These are phyloP conservation scores for Venustoraphidia nigricollis DNA, from an alignment of 2,888 invertebrate species.

Conservation along the genomic window DNA sequence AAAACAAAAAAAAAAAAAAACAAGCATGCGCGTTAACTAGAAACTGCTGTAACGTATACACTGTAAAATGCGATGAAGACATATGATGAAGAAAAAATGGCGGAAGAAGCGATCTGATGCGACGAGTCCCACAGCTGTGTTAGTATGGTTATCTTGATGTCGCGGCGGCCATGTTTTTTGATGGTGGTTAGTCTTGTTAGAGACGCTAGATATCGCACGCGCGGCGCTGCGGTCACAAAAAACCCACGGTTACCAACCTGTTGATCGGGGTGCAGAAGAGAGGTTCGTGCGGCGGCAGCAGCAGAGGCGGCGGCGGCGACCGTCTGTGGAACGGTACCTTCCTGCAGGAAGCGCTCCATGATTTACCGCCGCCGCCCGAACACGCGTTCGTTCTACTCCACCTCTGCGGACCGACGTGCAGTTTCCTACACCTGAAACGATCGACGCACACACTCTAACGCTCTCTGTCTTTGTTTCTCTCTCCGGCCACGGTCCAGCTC, in stretches of 20 bases:
- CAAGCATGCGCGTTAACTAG: no score
- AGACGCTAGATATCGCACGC: slow-evolving; percentile 3
- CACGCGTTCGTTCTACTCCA: slow-evolving; percentile 16
- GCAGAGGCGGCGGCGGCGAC: slow-evolving; percentile 21
- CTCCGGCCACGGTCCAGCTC: no score
- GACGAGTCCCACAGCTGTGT: no score
- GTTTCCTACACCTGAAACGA: slow-evolving; percentile 28
- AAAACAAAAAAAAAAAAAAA: no score
- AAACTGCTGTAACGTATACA: no score
- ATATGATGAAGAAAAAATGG: no score
- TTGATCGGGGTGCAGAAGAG: slow-evolving; percentile 11
- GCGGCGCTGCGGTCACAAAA: neutral
- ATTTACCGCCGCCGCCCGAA: slow-evolving; percentile 14
- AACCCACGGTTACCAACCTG: slow-evolving; percentile 20
- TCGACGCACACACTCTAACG: neutral
- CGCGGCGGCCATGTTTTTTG: neutral
- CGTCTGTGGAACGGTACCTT: slow-evolving; percentile 46
- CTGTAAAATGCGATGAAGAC: no score
- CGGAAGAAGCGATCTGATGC: no score
- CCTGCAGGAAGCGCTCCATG: slow-evolving; percentile 31
- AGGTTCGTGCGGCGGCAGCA: slow-evolving; percentile 1
- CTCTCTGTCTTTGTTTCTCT: no score
- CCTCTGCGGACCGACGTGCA: slow-evolving; percentile 21
- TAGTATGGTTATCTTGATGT: no score
- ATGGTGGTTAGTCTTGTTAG: slow-evolving; percentile 2